Evolutionary conservation across 2,888 invertebrate genomes (phyloP).

Genomic region (Slavum lentiscoides): DNA sequence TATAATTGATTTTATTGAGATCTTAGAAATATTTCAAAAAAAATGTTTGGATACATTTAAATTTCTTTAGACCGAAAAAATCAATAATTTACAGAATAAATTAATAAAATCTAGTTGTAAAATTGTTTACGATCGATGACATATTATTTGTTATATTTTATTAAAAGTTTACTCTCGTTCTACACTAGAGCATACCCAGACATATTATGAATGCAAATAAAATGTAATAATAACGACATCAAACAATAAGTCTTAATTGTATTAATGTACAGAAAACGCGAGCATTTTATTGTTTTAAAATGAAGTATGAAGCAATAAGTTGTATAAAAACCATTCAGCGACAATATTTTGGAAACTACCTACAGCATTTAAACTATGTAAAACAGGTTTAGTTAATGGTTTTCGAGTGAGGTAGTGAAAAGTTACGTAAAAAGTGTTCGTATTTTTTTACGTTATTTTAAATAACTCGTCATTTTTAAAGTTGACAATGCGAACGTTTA

Average conservation of each 20-base stretch:
- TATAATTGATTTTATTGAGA: too few relatives aligned
- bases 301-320: background rate
- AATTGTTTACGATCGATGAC: too few relatives aligned
- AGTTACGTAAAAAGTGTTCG: background rate
- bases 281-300: background rate
- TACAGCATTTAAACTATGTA: background rate
- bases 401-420: background rate
- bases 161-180: background rate
- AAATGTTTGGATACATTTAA: too few relatives aligned
- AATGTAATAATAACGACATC: background rate
- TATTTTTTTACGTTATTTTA: background rate
- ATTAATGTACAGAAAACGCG: background rate
- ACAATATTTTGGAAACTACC: background rate
- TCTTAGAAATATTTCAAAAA: too few relatives aligned
- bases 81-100: too few relatives aligned
- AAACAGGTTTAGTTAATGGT: background rate
- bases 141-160: too few relatives aligned
- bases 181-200: background rate
- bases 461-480: background rate
- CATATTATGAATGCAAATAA: background rate
- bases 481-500: background rate
- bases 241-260: background rate
- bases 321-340: background rate
- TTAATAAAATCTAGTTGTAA: too few relatives aligned
- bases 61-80: too few relatives aligned